Evolutionary conservation across 2,797 vertebrate species (phyloP).

Genomic region (Australoheros facetus): DNA sequence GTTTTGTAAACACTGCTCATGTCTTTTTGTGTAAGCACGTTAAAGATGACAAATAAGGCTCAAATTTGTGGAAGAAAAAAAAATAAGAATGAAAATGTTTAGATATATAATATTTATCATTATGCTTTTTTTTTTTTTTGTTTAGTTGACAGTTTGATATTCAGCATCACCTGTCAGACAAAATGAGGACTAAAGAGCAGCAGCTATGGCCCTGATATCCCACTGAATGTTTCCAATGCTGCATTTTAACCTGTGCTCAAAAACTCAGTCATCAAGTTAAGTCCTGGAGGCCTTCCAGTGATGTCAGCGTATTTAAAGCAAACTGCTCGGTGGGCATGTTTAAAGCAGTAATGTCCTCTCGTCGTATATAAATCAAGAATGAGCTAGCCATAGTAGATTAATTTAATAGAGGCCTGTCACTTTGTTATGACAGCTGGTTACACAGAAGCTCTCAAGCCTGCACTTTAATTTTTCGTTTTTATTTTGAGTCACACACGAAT

Average conservation of each 20-base stretch:
- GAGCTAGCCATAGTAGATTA: slow-evolving; percentile 33
- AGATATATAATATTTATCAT: background rate
- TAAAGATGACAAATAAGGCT: background rate
- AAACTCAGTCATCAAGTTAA: background rate
- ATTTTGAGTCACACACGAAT: slow-evolving; percentile 20
- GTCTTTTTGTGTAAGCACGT: background rate
- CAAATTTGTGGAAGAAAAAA: too few species aligned
- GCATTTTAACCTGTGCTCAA: background rate
- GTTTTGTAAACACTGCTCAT: background rate
- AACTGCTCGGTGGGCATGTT: slow-evolving; percentile 1
- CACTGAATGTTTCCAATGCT: background rate
- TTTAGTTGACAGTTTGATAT: background rate
- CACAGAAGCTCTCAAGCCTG: slow-evolving; percentile 43
- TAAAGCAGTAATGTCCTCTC: slow-evolving; percentile 7
- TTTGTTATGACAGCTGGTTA: slow-evolving; percentile 58
- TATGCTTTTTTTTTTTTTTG: accelerated
- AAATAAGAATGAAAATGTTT: background rate
- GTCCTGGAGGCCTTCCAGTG: background rate
- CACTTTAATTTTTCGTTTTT: slow-evolving; percentile 46
- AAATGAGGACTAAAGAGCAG: background rate
- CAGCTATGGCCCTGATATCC: background rate
- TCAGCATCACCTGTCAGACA: background rate
- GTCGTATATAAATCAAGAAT: slow-evolving; percentile 43
- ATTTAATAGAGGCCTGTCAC: slow-evolving; percentile 54
- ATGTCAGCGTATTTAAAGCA: slow-evolving; percentile 12